A percentile compares a stretch with the other conserved stretches of the same genome.
Conservation (phyloP, 2,888 invertebrate genomes). For the Sarcophaga rosellei region DNA sequence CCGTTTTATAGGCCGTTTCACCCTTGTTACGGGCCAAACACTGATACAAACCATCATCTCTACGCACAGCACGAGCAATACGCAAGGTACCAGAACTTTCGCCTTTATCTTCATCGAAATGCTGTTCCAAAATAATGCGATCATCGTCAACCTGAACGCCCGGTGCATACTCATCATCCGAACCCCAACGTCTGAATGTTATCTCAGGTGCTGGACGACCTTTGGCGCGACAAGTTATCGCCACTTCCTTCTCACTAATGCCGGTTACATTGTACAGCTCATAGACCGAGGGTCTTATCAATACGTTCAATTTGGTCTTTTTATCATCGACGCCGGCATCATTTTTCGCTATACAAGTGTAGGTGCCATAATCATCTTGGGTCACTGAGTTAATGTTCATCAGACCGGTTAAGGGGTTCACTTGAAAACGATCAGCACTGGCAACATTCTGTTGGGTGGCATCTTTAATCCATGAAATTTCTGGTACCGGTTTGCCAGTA, state of each 20-base stretch:
- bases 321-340: slow-evolving; percentile 88
- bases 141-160: slow-evolving; percentile 86
- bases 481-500: slow-evolving; percentile 91
- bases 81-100: slow-evolving; percentile 86
- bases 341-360: slow-evolving; percentile 91
- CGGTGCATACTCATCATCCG: slow-evolving; percentile 84
- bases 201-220: slow-evolving; percentile 91
- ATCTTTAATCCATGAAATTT: slow-evolving; percentile 91
- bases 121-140: slow-evolving; percentile 85
- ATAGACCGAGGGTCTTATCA: slow-evolving; percentile 91
- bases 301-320: slow-evolving; percentile 86
- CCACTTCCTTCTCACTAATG: slow-evolving; percentile 84
- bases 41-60: slow-evolving; percentile 94
- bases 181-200: slow-evolving; percentile 89
- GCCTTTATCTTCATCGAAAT: slow-evolving; percentile 82
- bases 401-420: slow-evolving; percentile 87
- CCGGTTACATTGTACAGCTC: slow-evolving; percentile 89
- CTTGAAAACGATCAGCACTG: slow-evolving; percentile 84
- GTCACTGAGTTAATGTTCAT: slow-evolving; percentile 88
- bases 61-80: slow-evolving; percentile 85
- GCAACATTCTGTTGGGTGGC: slow-evolving; percentile 88
- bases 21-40: slow-evolving; percentile 92
- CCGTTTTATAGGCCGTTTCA: slow-evolving; percentile 88
- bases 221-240: slow-evolving; percentile 88
- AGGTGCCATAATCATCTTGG: slow-evolving; percentile 90